Percentiles rank a stretch among this genome's conserved stretches.
These are phyloP conservation scores for Pontoporia blainvillei DNA, from an alignment of 2,113 vertebrate genomes.

Conservation along the genomic window DNA sequence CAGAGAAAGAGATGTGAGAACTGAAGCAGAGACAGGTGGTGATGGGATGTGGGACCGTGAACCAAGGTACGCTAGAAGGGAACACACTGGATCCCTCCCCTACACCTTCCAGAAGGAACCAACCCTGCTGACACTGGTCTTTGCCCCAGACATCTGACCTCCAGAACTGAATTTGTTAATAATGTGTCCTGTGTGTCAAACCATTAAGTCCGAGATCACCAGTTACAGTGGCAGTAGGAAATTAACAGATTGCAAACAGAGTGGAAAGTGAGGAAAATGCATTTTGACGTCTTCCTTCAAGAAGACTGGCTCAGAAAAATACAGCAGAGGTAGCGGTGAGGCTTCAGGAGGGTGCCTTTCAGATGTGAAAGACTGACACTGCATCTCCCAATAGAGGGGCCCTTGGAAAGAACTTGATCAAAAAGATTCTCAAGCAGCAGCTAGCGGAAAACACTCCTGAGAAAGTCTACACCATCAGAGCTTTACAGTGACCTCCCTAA, in stretches of 20 bases:
- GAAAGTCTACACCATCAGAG: fast-evolving
- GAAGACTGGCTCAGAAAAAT: neutral
- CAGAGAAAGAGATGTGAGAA: neutral
- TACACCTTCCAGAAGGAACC: no score
- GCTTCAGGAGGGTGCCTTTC: neutral
- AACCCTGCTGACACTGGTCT: fast-evolving
- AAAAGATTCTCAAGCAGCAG: neutral
- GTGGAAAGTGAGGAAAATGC: fast-evolving
- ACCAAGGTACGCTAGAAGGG: no score
- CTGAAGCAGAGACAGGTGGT: neutral
- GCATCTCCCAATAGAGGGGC: neutral
- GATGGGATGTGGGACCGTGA: fast-evolving
- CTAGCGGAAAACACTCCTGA: fast-evolving
- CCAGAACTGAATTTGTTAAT: neutral
- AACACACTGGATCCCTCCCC: fast-evolving
- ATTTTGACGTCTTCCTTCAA: neutral
- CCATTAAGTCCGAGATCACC: no score
- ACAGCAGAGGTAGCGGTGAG: fast-evolving
- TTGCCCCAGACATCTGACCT: neutral
- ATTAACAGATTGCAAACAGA: fast-evolving
- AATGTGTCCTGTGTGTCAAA: fast-evolving
- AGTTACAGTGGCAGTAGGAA: neutral
- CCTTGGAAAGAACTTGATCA: fast-evolving
- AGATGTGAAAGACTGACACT: fast-evolving
- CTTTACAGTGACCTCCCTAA: neutral